A percentile compares a stretch with the other conserved stretches of the same genome.
phyloP scores from a whole-genome alignment of 2,113 vertebrate species.

The Saiga tatarica region DNA sequence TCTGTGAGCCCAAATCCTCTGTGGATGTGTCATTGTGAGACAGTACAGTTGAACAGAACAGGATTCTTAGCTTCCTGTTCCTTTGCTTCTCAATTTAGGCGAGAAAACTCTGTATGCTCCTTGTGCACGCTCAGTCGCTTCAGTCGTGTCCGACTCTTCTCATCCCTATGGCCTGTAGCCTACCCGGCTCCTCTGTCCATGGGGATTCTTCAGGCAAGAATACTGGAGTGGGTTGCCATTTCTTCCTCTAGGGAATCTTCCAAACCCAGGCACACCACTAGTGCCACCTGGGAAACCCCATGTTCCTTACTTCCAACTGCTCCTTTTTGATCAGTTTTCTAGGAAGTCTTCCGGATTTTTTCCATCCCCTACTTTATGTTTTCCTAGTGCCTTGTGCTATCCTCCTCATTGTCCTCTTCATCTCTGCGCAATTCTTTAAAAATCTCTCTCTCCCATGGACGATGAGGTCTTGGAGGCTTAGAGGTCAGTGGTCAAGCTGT shows the following conservation, averaged over 20 bases:
- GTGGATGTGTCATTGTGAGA: neutral
- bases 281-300: neutral
- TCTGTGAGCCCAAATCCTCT: neutral
- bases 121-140: neutral
- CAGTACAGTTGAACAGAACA: neutral
- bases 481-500: neutral
- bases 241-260: neutral
- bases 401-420: neutral
- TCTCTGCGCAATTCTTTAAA: neutral
- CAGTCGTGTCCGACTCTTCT: neutral
- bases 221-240: neutral
- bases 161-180: neutral
- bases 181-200: neutral
- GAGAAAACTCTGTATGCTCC: neutral
- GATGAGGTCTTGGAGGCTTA: neutral
- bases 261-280: neutral
- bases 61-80: neutral
- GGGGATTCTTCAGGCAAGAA: neutral
- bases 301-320: neutral
- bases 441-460: neutral
- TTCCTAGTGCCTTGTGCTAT: neutral
- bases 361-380: too few relatives aligned
- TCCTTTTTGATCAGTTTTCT: neutral
- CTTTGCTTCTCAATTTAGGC: neutral
- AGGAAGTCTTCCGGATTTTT: neutral